Percentiles rank a stretch among this genome's conserved stretches.
phyloP scores from a whole-genome alignment of 2,797 vertebrate species.

The Malacoraja senta region DNA sequence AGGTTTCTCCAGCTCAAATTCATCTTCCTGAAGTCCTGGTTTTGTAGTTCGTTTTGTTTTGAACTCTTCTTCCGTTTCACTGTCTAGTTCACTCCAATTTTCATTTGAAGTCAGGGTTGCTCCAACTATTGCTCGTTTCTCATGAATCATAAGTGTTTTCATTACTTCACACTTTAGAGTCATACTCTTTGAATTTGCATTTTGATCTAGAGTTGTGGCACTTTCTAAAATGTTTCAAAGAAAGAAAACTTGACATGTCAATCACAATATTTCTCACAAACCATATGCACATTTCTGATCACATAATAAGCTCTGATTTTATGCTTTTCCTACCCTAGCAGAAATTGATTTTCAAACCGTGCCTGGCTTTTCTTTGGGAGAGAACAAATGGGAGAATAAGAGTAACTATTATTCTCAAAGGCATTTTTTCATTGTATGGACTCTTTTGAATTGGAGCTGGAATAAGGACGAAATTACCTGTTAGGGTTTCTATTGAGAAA shows the following conservation, averaged over 20 bases:
- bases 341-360: too few relatives aligned
- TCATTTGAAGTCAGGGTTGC: slow-evolving; percentile 38
- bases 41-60: not conserved
- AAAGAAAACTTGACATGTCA: not conserved
- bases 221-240: slow-evolving; percentile 13
- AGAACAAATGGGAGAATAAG: too few relatives aligned
- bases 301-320: too few relatives aligned
- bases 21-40: not conserved
- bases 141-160: slow-evolving; percentile 52
- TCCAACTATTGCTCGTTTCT: slow-evolving; percentile 43
- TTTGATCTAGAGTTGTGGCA: slow-evolving; percentile 36
- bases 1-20: slow-evolving; percentile 43
- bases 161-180: slow-evolving; percentile 48
- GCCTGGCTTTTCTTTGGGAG: too few relatives aligned
- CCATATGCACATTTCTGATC: too few relatives aligned
- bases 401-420: too few relatives aligned
- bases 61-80: slow-evolving; percentile 44
- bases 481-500: too few relatives aligned
- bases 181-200: slow-evolving; percentile 40
- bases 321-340: too few relatives aligned
- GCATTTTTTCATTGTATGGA: too few relatives aligned
- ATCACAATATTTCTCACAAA: too few relatives aligned
- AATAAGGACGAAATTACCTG: too few relatives aligned
- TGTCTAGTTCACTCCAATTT: slow-evolving; percentile 17
- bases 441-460: too few relatives aligned